Conservation (phyloP, 2,797 vertebrate genomes). For the Lutra lutra region DNA sequence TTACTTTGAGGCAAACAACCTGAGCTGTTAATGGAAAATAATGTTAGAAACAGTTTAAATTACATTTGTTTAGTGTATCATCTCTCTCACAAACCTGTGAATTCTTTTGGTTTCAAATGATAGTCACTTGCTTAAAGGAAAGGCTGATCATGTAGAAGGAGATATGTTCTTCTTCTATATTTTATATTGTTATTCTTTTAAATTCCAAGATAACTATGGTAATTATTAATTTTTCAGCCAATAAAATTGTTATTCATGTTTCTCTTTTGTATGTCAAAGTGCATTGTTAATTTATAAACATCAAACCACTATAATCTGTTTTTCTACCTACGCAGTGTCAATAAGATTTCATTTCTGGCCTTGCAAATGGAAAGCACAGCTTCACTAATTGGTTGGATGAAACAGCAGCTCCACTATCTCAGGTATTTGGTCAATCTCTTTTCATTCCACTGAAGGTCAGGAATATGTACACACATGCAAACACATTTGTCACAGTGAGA, state of each 20-base stretch:
- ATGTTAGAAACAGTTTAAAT: conserved; percentile 17
- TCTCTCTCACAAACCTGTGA: background rate
- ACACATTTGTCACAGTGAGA: conserved; percentile 58
- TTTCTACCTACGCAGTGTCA: conserved; percentile 60
- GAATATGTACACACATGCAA: conserved; percentile 64
- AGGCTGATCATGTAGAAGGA: background rate
- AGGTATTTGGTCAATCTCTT: conserved; percentile 24
- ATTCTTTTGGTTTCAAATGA: conserved; percentile 9
- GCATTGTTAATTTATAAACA: conserved; percentile 58
- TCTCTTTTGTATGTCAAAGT: conserved; percentile 63
- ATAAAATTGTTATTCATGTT: conserved; percentile 33
- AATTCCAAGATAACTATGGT: conserved; percentile 22
- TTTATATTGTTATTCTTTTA: conserved; percentile 48
- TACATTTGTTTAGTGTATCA: background rate
- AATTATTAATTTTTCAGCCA: conserved; percentile 65
- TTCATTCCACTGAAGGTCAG: conserved; percentile 66
- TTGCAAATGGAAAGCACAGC: conserved; percentile 42
- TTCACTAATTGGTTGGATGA: conserved; percentile 65
- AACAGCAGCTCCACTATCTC: background rate
- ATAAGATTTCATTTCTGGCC: conserved; percentile 57
- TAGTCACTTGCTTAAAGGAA: background rate
- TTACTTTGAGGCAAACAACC: background rate
- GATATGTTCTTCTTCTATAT: conserved; percentile 10
- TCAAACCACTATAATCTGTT: conserved; percentile 48
- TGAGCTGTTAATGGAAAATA: background rate